Evolutionary conservation across 2,888 invertebrate species (phyloP).

Genomic region (Drepanosiphum platanoidis): DNA sequence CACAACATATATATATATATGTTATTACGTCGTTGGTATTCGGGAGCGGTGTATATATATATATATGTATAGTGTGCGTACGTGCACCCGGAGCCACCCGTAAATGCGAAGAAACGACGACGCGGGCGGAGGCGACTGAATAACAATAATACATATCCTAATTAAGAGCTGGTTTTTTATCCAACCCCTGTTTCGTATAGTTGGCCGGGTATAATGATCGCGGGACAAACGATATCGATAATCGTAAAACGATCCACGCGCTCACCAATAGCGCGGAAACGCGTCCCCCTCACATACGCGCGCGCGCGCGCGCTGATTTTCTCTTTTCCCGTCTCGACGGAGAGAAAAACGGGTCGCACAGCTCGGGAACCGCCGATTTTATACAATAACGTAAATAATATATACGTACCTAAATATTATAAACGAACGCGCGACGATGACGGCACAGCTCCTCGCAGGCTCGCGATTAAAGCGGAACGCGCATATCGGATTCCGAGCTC

Average conservation of each 20-base stretch:
- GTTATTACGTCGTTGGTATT: neutral
- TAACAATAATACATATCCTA: neutral
- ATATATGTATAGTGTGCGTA: too few relatives aligned
- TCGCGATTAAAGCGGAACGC: slow-evolving; percentile 23
- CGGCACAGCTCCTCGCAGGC: neutral
- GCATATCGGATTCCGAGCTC: neutral
- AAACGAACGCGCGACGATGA: neutral
- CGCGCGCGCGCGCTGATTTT: too few relatives aligned
- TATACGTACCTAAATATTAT: neutral
- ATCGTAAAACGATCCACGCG: neutral
- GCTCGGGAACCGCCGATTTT: neutral
- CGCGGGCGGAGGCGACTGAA: neutral
- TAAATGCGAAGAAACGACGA: slow-evolving; percentile 11
- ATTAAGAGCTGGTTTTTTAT: slow-evolving; percentile 16
- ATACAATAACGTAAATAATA: neutral
- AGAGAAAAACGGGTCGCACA: neutral
- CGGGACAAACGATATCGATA: neutral
- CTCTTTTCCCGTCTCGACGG: neutral
- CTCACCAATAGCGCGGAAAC: slow-evolving; percentile 1
- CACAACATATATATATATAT: neutral
- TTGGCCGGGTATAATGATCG: neutral
- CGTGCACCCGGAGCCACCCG: slow-evolving; percentile 19
- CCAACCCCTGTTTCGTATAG: neutral
- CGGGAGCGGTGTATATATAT: neutral
- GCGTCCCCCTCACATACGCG: too few relatives aligned